A percentile compares a stretch with the other conserved stretches of the same genome.
Evolutionary conservation across 2,888 invertebrate genomes (phyloP).

Genomic region (Cryptus armator): DNA sequence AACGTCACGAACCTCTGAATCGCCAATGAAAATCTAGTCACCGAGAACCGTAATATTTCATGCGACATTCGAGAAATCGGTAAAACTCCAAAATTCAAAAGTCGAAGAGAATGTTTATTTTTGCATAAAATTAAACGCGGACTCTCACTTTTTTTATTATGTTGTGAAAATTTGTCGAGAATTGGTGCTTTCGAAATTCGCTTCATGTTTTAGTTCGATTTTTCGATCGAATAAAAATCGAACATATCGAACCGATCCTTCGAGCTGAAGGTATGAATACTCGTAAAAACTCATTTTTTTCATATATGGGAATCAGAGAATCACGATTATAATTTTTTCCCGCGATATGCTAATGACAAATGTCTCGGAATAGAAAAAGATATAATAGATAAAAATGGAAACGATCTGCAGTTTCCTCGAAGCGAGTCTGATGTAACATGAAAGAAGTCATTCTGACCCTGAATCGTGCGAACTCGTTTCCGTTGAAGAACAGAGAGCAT

Average conservation of each 20-base stretch:
- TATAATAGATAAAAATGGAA: not conserved
- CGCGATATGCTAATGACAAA: not conserved
- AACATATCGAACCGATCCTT: not conserved
- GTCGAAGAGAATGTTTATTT: not conserved
- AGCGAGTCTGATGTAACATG: conserved; percentile 4
- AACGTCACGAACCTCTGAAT: conserved; percentile 33
- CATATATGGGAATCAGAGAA: not conserved
- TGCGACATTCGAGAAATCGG: conserved; percentile 15
- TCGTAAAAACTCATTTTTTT: not conserved
- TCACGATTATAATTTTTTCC: too few relatives aligned
- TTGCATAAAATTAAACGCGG: not conserved
- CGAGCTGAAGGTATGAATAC: not conserved
- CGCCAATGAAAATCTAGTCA: conserved; percentile 11
- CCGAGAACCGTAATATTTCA: conserved; percentile 27
- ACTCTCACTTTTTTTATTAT: not conserved
- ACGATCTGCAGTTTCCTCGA: not conserved
- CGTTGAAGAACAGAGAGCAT: conserved; percentile 16
- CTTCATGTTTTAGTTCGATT: not conserved
- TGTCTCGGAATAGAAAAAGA: not conserved
- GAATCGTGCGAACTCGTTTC: conserved; percentile 45
- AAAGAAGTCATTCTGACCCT: conserved; percentile 43
- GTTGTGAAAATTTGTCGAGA: not conserved
- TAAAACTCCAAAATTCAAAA: not conserved
- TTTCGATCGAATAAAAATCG: not conserved
- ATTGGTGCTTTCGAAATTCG: not conserved